phyloP scores from a whole-genome alignment of 2,113 vertebrate species.

The Coracopsis vasa region DNA sequence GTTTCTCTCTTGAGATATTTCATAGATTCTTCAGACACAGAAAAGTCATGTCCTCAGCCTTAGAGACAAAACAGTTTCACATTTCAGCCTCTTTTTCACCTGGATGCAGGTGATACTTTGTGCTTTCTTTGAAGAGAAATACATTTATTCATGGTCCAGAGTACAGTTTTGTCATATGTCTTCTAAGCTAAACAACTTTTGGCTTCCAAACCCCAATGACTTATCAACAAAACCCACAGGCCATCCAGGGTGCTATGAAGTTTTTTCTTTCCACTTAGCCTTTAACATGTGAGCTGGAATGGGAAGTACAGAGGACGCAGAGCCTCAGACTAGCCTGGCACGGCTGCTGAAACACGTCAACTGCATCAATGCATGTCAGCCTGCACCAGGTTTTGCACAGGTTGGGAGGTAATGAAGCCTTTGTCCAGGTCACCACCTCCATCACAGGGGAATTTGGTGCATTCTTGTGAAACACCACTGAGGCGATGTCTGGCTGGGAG shows the following conservation, averaged over 20 bases:
- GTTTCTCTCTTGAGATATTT: not conserved
- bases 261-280: not conserved
- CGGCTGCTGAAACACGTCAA: accelerated
- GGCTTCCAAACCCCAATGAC: not conserved
- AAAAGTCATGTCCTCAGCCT: not conserved
- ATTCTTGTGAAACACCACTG: not conserved
- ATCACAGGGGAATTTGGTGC: not conserved
- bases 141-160: not conserved
- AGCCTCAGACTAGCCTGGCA: not conserved
- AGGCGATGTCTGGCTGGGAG: not conserved
- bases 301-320: not conserved
- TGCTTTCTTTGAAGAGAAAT: not conserved
- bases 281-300: not conserved
- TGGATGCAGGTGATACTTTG: not conserved
- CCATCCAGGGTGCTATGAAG: not conserved
- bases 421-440: not conserved
- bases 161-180: not conserved
- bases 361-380: not conserved
- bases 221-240: not conserved
- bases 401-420: accelerated
- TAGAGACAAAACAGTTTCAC: not conserved
- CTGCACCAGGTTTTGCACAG: not conserved
- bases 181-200: not conserved
- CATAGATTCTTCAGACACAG: not conserved
- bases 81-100: not conserved